Conservation (phyloP, 2,113 vertebrate species). For the Leptosomus discolor region DNA sequence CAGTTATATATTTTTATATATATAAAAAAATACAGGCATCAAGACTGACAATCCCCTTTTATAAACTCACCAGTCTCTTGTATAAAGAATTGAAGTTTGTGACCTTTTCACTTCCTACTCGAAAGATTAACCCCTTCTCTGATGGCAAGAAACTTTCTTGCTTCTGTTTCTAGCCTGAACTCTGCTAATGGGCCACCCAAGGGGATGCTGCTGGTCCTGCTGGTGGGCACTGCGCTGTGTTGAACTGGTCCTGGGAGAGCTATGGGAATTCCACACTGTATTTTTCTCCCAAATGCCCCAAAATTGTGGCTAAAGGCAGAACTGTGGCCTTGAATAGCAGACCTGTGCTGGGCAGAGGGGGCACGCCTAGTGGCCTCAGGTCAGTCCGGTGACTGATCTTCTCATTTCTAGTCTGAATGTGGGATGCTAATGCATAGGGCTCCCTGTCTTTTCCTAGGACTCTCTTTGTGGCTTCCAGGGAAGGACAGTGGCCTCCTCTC, state of each 20-base stretch:
- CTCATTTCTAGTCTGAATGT: neutral
- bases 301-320: neutral
- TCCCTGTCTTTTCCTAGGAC: conserved; percentile 54
- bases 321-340: neutral
- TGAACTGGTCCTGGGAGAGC: neutral
- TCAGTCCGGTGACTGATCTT: neutral
- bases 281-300: neutral
- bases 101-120: neutral
- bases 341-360: neutral
- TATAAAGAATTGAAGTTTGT: neutral
- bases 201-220: neutral
- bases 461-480: conserved; percentile 74
- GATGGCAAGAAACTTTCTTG: neutral
- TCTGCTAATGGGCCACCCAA: neutral
- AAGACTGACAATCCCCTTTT: neutral
- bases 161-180: neutral
- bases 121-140: neutral
- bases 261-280: accelerated
- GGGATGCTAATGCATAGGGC: neutral
- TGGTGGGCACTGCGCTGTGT: neutral
- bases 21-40: neutral
- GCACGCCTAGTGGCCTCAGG: neutral
- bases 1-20: neutral
- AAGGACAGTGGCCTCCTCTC: conserved; percentile 75
- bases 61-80: neutral